A percentile compares a stretch with the other conserved stretches of the same genome.
Evolutionary conservation across 2,888 invertebrate species (phyloP).

Genomic region (Fissipunctia ypsillon): DNA sequence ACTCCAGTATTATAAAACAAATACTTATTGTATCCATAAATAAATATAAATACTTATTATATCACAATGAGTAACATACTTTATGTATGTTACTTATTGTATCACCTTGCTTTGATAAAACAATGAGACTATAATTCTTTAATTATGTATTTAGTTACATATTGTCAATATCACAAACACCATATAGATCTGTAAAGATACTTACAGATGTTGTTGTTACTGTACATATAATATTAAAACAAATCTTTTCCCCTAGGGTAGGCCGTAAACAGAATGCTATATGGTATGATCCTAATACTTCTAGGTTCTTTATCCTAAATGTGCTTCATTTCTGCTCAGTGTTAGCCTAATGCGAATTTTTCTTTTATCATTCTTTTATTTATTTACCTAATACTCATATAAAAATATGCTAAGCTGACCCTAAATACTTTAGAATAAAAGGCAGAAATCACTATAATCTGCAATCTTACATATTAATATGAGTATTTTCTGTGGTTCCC

Average conservation of each 20-base stretch:
- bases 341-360: neutral
- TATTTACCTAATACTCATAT: neutral
- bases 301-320: neutral
- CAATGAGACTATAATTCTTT: neutral
- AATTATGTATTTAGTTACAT: neutral
- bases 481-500: too few species aligned
- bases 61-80: too few species aligned
- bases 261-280: neutral
- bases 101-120: conserved; percentile 10
- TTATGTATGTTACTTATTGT: too few species aligned
- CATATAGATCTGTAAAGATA: neutral
- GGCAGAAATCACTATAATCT: neutral
- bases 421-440: neutral
- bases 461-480: neutral
- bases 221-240: too few species aligned
- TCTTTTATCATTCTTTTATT: neutral
- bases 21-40: conserved; percentile 5
- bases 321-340: neutral
- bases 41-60: too few species aligned
- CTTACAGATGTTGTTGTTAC: neutral
- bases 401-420: neutral
- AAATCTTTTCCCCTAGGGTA: too few species aligned
- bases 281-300: neutral
- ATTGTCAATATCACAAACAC: neutral
- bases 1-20: conserved; percentile 16